These are phyloP conservation scores for Sclerodermus sp. DNA, from an alignment of 2,888 invertebrate genomes.

Conservation along the genomic window DNA sequence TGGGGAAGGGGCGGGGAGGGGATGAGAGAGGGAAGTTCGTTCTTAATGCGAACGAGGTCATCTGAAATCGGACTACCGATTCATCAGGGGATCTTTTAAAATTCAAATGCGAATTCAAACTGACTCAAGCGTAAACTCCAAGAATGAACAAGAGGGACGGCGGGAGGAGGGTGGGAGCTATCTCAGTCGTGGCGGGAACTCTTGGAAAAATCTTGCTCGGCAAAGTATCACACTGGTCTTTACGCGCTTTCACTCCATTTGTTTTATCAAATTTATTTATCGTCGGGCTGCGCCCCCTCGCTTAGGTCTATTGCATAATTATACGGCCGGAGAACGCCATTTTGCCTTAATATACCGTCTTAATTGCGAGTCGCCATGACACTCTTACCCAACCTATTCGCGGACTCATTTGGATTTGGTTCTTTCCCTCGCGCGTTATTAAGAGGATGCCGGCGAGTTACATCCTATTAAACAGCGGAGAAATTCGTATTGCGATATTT, in stretches of 20 bases:
- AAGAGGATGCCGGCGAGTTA: no score
- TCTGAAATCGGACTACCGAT: constrained; percentile 20
- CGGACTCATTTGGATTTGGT: no score
- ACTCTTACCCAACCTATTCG: no score
- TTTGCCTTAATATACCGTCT: no score
- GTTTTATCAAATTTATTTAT: no score
- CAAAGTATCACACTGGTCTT: background rate
- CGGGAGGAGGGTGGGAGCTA: constrained; percentile 2
- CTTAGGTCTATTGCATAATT: no score
- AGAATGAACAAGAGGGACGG: background rate
- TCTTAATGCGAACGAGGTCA: constrained; percentile 33
- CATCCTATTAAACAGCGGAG: no score
- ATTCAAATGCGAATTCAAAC: constrained; percentile 27
- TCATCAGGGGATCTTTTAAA: constrained; percentile 20
- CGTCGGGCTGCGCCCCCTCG: no score
- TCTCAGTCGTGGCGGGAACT: background rate
- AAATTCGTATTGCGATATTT: no score
- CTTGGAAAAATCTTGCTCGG: background rate
- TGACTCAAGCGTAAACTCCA: constrained; percentile 11
- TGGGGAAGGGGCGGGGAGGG: background rate
- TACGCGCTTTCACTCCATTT: background rate
- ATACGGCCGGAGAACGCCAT: no score
- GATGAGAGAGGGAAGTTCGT: constrained; percentile 13
- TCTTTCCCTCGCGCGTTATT: no score
- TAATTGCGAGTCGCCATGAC: no score